Evolutionary conservation across 1,140 invertebrate genomes (phyloP).

Genomic region (Drepana arcuata): DNA sequence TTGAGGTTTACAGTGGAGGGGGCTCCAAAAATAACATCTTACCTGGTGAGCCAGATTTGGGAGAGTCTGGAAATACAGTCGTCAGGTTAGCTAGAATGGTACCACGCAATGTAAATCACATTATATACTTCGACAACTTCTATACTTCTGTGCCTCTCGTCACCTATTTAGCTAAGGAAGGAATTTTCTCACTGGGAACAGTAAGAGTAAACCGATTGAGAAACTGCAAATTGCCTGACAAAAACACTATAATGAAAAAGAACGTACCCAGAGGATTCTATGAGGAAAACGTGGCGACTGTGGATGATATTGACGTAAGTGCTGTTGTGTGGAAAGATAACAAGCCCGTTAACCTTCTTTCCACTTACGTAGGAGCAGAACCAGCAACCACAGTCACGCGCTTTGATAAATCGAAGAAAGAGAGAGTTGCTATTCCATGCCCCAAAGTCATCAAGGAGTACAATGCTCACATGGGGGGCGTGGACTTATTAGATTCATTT

Average conservation of each 20-base stretch:
- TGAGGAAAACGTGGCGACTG: slow-evolving; percentile 12
- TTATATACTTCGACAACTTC: slow-evolving; percentile 33
- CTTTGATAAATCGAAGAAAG: neutral
- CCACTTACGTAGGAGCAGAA: neutral
- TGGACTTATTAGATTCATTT: slow-evolving; percentile 5
- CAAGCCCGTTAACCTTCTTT: neutral
- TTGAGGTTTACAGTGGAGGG: neutral
- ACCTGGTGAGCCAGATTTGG: slow-evolving; percentile 7
- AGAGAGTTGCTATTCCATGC: neutral
- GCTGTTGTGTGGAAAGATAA: slow-evolving; percentile 8
- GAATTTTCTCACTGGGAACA: slow-evolving; percentile 25
- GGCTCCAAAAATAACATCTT: neutral
- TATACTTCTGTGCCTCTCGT: slow-evolving; percentile 21
- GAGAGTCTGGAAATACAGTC: slow-evolving; percentile 10
- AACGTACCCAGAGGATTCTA: slow-evolving; percentile 9
- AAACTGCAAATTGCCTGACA: slow-evolving; percentile 12
- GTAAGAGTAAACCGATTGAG: slow-evolving; percentile 17
- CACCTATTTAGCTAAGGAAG: slow-evolving; percentile 16
- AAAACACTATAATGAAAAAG: slow-evolving; percentile 15
- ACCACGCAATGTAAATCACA: slow-evolving; percentile 13
- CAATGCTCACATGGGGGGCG: slow-evolving; percentile 5
- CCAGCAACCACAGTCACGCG: neutral
- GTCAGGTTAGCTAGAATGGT: slow-evolving; percentile 1
- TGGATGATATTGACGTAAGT: slow-evolving; percentile 9
- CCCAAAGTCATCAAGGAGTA: slow-evolving; percentile 1